phyloP scores from a whole-genome alignment of 2,113 vertebrate species.

The Eurystomus gularis region DNA sequence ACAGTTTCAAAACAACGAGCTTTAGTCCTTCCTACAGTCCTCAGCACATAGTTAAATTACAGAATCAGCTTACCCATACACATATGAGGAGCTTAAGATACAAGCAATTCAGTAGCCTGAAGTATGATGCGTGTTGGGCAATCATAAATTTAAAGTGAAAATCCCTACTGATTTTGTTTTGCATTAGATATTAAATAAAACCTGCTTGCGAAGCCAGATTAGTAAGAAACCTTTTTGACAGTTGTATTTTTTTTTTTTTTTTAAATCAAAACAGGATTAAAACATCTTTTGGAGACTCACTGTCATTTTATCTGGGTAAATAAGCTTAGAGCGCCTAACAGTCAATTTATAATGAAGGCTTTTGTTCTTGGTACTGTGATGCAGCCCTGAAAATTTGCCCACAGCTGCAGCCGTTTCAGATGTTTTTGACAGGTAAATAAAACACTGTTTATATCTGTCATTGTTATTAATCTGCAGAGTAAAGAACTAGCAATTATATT shows the following conservation, averaged over 20 bases:
- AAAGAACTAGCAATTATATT: conserved; percentile 40
- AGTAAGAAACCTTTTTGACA: not conserved
- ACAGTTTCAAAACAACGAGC: not conserved
- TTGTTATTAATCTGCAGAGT: conserved; percentile 40
- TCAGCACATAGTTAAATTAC: conserved; percentile 31
- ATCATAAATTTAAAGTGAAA: conserved; percentile 30
- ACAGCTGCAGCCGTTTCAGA: conserved; percentile 49
- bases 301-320: conserved; percentile 46
- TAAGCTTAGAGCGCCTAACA: conserved; percentile 22
- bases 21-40: not conserved
- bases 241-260: not conserved
- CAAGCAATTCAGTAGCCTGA: not conserved
- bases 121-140: not conserved
- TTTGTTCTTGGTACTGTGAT: conserved; percentile 38
- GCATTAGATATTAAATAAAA: conserved; percentile 23
- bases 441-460: conserved; percentile 29
- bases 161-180: not conserved
- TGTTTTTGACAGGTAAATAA: conserved; percentile 61
- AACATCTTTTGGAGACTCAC: conserved; percentile 28
- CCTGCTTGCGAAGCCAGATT: not conserved
- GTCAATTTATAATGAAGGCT: conserved; percentile 45
- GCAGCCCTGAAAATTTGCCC: conserved; percentile 39
- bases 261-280: conserved; percentile 17
- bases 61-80: conserved; percentile 11
- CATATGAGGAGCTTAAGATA: not conserved